Conservation (phyloP, 2,113 vertebrate genomes). For the Sus scrofa region DNA sequence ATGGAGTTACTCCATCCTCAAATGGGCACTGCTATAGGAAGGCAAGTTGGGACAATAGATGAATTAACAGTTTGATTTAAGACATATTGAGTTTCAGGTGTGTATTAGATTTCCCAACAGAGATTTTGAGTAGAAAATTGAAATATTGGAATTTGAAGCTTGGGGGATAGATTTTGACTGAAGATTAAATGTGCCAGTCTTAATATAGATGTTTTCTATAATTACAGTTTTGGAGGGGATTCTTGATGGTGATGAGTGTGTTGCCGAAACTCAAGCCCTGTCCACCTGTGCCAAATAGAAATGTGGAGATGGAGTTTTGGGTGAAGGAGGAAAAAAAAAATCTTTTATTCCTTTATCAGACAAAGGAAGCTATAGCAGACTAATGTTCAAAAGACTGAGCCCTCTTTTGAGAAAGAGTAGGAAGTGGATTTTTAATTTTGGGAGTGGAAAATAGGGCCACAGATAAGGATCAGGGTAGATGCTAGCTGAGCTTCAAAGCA, state of each 20-base stretch:
- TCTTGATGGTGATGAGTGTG: not conserved
- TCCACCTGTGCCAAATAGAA: no score
- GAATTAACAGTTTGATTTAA: not conserved
- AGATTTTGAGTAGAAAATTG: not conserved
- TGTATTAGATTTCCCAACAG: not conserved
- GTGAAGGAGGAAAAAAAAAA: no score
- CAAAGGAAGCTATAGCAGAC: no score
- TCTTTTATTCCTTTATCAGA: no score
- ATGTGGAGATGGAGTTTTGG: no score
- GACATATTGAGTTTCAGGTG: not conserved
- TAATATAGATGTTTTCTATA: not conserved
- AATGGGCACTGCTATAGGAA: not conserved
- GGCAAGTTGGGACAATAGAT: not conserved
- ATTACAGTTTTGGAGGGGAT: not conserved
- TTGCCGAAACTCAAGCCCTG: no score
- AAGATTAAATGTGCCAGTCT: not conserved
- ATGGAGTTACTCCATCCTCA: not conserved
- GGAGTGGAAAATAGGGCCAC: no score
- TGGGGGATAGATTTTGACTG: not conserved
- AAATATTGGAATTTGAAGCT: not conserved
- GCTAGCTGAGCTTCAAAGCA: no score
- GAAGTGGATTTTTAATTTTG: no score
- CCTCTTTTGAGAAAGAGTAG: no score
- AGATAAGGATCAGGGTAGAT: no score
- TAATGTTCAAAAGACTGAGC: no score